Evolutionary conservation across 2,797 vertebrate species (phyloP).

Genomic region (Eleutherodactylus coqui): DNA sequence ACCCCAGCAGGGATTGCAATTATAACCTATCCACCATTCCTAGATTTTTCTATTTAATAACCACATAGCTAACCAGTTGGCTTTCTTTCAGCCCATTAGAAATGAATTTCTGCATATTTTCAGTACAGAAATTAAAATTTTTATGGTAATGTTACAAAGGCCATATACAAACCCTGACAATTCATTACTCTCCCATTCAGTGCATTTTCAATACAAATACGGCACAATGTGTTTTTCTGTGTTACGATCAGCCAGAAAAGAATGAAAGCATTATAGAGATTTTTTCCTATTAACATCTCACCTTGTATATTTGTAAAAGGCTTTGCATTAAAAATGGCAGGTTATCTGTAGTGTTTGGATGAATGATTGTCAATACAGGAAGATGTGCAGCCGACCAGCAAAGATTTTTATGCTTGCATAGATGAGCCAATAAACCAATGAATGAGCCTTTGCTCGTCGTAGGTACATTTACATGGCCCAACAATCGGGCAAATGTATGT

Average conservation of each 20-base stretch:
- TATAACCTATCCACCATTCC: neutral
- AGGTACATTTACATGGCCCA: too few relatives aligned
- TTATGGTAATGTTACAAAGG: neutral
- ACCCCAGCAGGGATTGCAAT: neutral
- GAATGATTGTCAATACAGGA: too few relatives aligned
- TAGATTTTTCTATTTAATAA: neutral
- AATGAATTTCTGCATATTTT: conserved; percentile 23
- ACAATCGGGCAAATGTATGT: too few relatives aligned
- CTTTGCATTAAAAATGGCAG: neutral
- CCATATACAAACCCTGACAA: neutral
- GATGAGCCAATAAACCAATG: too few relatives aligned
- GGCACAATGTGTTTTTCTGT: neutral
- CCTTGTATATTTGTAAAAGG: neutral
- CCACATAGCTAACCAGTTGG: neutral
- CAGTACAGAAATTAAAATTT: conserved; percentile 5
- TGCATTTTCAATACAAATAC: neutral
- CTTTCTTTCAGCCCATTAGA: neutral
- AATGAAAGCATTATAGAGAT: neutral
- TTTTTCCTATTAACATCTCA: neutral
- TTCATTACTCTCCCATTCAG: conserved; percentile 4
- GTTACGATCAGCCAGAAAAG: neutral
- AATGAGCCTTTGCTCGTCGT: too few relatives aligned
- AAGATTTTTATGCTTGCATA: too few relatives aligned
- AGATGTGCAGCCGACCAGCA: too few relatives aligned
- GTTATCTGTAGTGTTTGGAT: too few relatives aligned